Evolutionary conservation across 2,888 invertebrate species (phyloP), one percentile per base, ranked within the genome.

Genomic region (Amphipoea lucens): DNA sequence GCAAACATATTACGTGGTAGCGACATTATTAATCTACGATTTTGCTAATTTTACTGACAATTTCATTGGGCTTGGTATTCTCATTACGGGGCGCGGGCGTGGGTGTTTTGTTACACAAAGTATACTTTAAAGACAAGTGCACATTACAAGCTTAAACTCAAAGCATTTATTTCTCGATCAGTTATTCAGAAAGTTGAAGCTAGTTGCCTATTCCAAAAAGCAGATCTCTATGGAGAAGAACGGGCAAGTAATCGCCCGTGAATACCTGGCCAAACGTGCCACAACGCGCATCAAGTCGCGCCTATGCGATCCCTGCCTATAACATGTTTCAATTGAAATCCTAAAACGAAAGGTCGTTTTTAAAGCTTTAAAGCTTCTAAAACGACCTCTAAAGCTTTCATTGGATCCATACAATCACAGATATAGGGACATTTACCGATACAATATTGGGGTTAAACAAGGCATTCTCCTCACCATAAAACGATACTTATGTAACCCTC

Each of bases 371-470:
- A 36, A 3, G 1, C 36, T 36, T 36, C 78, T 54, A 12, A 68
- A 69, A 69, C 23, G 57, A 63, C 40, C 62, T 29, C 36, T 78
- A 63, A 68, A 48, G n/a, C 63, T 82, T 82, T 74, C 29, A 57
- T 17, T 48, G 40, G 29, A 72, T 65, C 29, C 60, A 17, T 36
- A 63, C 68, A 74, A 74, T 78, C 51, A 73, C 69, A 65, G 63
- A 69, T 73, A 48, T 45, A 40, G 69, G 51, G 60, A 60, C 45
- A 54, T 78, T 82, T 23, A 17, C 65, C 17, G 7, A 63, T 80
- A 78, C 23, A n/a, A 65, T 65, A 69, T 78, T 36, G 48, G n/a
- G 67, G 72, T 77, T 40, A 65, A 82, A 82, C 78, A 81, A 78
- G 60, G 42, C 78, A 36, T 82, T 82, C 60, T 29, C 51, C 60